A percentile compares a stretch with the other conserved stretches of the same genome.
Conservation (phyloP, 2,113 vertebrate species). For the Psephotus haematonotus region DNA sequence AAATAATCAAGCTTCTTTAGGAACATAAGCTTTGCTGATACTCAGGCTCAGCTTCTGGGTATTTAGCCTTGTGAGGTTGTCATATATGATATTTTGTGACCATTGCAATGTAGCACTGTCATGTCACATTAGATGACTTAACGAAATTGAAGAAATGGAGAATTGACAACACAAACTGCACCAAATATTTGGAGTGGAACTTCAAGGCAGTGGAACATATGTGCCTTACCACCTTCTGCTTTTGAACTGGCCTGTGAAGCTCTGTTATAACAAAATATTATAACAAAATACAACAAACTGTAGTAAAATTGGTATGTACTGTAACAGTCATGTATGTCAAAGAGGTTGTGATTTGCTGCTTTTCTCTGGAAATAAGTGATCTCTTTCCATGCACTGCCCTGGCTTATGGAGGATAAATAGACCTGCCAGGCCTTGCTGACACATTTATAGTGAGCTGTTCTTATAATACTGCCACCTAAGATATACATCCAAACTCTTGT, state of each 20-base stretch:
- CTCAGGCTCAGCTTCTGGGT: slow-evolving; percentile 59
- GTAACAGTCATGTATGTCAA: fast-evolving
- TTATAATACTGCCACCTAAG: neutral
- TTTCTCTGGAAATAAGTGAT: neutral
- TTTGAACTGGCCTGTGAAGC: neutral
- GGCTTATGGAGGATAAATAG: neutral
- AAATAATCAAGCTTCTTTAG: slow-evolving; percentile 70
- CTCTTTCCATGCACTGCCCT: neutral
- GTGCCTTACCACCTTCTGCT: neutral
- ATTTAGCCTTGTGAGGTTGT: slow-evolving; percentile 58
- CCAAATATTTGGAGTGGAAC: slow-evolving; percentile 14
- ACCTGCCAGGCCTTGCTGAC: neutral
- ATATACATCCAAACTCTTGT: neutral
- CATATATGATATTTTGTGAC: slow-evolving; percentile 59
- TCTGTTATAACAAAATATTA: neutral
- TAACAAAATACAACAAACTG: no score
- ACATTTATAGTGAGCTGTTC: neutral
- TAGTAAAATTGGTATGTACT: neutral
- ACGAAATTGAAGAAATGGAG: slow-evolving; percentile 9
- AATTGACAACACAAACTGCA: slow-evolving; percentile 27
- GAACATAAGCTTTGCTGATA: slow-evolving; percentile 73
- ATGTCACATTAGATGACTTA: slow-evolving; percentile 28
- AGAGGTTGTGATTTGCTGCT: neutral
- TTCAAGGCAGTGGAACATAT: neutral
- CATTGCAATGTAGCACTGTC: slow-evolving; percentile 36